Evolutionary conservation across 2,888 invertebrate genomes (phyloP), one percentile per base, ranked within the genome.

Genomic region (Carabus problematicus): DNA sequence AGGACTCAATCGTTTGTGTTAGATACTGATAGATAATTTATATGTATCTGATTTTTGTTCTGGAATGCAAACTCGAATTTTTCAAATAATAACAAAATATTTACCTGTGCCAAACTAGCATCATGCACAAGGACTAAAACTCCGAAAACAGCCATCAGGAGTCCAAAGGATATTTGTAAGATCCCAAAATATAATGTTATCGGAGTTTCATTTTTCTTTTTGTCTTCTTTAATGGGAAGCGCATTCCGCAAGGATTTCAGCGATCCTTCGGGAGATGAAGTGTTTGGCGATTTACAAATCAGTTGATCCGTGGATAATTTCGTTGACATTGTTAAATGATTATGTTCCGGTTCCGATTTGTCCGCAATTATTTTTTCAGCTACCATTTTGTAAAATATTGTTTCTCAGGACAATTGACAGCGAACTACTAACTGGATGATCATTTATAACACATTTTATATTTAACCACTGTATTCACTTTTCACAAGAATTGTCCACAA

Each of bases 81-180:
- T 29, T 45, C 45, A 12, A 45, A 45, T 45, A 45, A 3, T 43
- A 42, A 49, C 14, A 39, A 61, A 58, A 60, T 68, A 73, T 74
- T 76, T 74, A 81, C 81, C 79, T 80, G 77, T 45, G 78, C 76
- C 63, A 85, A 77, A 45, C 82, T 82, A 14, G 89, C 87, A 55
- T 87, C 87, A 77, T 88, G 86, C 72, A 88, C 85, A 72, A 89
- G 84, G 1, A 87, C 88, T 72, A 88, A 76, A 18, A 88, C 86
- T 1, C 90, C 90, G 70, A 87, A 87, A 4, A 87, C 86, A 72
- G 88, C 85, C 80, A 90, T 82, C 74, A 88, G 79, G 70, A 88
- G 82, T 12, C 89, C 90, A 64, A 89, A 84, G 70, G 85, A 79
- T 73, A 89, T 85, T 80, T 91, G 91, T 74, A 84, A 83, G 73